Evolutionary conservation across 2,888 invertebrate species (phyloP).

Genomic region (Drosophila vallismaia): DNA sequence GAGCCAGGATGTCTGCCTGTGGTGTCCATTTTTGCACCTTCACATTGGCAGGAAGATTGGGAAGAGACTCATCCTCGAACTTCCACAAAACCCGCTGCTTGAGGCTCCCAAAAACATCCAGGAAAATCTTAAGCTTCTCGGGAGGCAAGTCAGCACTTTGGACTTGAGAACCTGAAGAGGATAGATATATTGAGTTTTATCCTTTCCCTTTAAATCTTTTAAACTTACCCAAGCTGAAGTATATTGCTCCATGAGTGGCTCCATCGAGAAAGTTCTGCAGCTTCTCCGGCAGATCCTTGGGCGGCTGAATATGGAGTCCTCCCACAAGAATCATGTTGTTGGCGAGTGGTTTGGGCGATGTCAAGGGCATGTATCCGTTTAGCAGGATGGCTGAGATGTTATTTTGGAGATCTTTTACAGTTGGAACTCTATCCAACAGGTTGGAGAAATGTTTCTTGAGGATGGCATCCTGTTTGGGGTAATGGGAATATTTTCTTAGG

Average conservation of each 20-base stretch:
- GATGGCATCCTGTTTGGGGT: slow-evolving; percentile 76
- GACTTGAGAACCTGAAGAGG: slow-evolving; percentile 10
- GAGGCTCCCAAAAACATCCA: slow-evolving; percentile 83
- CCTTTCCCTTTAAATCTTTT: rapidly evolving
- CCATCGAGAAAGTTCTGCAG: slow-evolving; percentile 82
- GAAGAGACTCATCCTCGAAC: slow-evolving; percentile 83
- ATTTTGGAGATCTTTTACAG: slow-evolving; percentile 82
- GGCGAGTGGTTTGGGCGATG: slow-evolving; percentile 81
- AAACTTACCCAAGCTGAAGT: slow-evolving; percentile 82
- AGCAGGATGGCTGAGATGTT: slow-evolving; percentile 83
- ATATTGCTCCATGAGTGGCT: slow-evolving; percentile 82
- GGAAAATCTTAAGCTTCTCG: slow-evolving; percentile 12
- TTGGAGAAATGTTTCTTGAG: slow-evolving; percentile 69
- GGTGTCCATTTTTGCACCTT: slow-evolving; percentile 85
- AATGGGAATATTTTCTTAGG: slow-evolving; percentile 64
- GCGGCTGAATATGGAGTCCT: slow-evolving; percentile 84
- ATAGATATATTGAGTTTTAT: not conserved
- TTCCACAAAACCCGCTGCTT: slow-evolving; percentile 85
- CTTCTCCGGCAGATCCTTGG: slow-evolving; percentile 69
- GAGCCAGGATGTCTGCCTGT: slow-evolving; percentile 85
- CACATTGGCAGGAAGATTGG: slow-evolving; percentile 83
- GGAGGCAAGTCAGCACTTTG: slow-evolving; percentile 20
- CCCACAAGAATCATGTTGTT: slow-evolving; percentile 84
- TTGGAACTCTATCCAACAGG: slow-evolving; percentile 70
- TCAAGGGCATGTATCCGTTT: slow-evolving; percentile 84